A percentile compares a stretch with the other conserved stretches of the same genome.
Conservation (phyloP, 2,113 vertebrate species). For the human (Homo sapiens) region GRCh38 chr6:93370501-93371000, state of each 20-base stretch:
- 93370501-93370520: slow-evolving; percentile 62
- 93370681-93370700: background rate
- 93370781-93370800: background rate
- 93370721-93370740: background rate
- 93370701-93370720: slow-evolving; percentile 8
- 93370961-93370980: no score
- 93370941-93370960: no score
- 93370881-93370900: no score
- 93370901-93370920: no score
- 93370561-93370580: slow-evolving; percentile 17
- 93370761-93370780: background rate
- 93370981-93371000: no score
- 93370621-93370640: background rate
- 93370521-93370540: slow-evolving; percentile 38
- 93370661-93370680: background rate
- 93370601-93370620: slow-evolving; percentile 20
- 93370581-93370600: slow-evolving; percentile 23
- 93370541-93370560: slow-evolving; percentile 31
- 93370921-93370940: no score
- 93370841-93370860: background rate
- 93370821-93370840: background rate
- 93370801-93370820: background rate
- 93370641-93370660: background rate
- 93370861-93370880: background rate
- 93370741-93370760: background rate